Base-by-base conservation (phyloP, 2,113 vertebrate genomes). In the Hippopotamus amphibius region DNA sequence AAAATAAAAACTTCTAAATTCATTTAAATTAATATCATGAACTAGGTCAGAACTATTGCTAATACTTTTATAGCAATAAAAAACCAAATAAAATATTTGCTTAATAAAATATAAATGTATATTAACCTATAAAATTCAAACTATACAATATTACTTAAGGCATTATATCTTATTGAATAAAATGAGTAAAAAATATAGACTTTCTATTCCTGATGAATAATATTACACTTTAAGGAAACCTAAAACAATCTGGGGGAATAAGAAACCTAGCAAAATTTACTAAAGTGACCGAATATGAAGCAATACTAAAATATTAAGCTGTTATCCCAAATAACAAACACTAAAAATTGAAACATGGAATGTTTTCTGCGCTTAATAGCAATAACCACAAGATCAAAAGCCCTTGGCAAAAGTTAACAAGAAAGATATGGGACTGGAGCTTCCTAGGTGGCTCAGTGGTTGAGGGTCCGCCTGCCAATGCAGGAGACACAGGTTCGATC, bases 1-100 rank as follows among this genome's bases (percentile, higher is more conserved):
- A 89, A 79, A 57, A 6, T 79, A 57, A 71, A 71, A 84, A 76
- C 87, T 66, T 59, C 11, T 86, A 74, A 94, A 68, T 74, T 85
- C 2, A 69, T 55, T 65, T 68, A 55, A 71, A 72, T 43, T 69
- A 48, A 15, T 63, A 61, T 41, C 7, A 48, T 5, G 9, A 6
- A 61, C 15, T 92, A 28, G 26, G 68, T 43, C 24, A 59, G 26
- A 22, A 24, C 37, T 74, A 50, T 90, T 86, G 7, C 17, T 10
- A 9, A 26, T 22, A 30, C 71, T 82, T 55, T 90, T 61, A 22
- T 11, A 95, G 19, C 3, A 65, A 71, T 50, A 88, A 48, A 74
- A 74, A 55, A 22, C 5, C 71, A 65, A 57, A 37, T 88, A 66
- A 77, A 65, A 79, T 8, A 48, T 43, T 66, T 61, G 5, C 9